Conservation (phyloP, 2,797 vertebrate genomes). For the Carcharodon carcharias region DNA sequence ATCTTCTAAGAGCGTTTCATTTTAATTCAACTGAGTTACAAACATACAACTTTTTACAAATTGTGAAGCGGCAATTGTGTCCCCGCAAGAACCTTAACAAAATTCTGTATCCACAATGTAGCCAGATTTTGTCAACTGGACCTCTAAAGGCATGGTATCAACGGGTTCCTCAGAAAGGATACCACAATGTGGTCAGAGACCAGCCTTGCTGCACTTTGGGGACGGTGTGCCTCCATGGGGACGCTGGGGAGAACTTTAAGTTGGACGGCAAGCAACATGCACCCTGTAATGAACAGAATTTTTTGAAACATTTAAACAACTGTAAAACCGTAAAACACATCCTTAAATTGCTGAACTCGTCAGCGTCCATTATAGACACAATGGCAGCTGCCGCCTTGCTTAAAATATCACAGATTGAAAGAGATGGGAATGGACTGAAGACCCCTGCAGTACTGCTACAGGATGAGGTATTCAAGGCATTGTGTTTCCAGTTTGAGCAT, state of each 20-base stretch:
- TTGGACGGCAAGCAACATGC: slow-evolving; percentile 49
- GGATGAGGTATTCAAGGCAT: slow-evolving; percentile 55
- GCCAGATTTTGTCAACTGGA: not conserved
- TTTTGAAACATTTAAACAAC: slow-evolving; percentile 52
- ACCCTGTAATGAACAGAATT: slow-evolving; percentile 52
- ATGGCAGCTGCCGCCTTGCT: slow-evolving; percentile 67
- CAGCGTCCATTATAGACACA: slow-evolving; percentile 57
- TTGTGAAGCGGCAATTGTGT: slow-evolving; percentile 44
- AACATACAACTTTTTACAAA: slow-evolving; percentile 41
- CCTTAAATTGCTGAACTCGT: slow-evolving; percentile 57
- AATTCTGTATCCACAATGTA: not conserved
- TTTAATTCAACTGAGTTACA: slow-evolving; percentile 39
- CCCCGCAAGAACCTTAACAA: not conserved
- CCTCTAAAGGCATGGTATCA: not conserved
- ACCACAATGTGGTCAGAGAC: slow-evolving; percentile 50
- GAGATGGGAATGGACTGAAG: slow-evolving; percentile 45
- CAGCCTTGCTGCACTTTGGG: slow-evolving; percentile 47
- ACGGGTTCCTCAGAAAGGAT: slow-evolving; percentile 42
- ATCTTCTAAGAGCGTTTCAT: slow-evolving; percentile 45
- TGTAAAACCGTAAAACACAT: slow-evolving; percentile 63
- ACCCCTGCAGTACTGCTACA: slow-evolving; percentile 57
- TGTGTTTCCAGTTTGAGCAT: slow-evolving; percentile 70
- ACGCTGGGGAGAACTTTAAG: slow-evolving; percentile 42
- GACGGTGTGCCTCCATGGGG: slow-evolving; percentile 50
- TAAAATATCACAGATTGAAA: slow-evolving; percentile 70